Base-by-base conservation (phyloP, 2,888 invertebrate species). In the Sarcophaga subvicina region DNA sequence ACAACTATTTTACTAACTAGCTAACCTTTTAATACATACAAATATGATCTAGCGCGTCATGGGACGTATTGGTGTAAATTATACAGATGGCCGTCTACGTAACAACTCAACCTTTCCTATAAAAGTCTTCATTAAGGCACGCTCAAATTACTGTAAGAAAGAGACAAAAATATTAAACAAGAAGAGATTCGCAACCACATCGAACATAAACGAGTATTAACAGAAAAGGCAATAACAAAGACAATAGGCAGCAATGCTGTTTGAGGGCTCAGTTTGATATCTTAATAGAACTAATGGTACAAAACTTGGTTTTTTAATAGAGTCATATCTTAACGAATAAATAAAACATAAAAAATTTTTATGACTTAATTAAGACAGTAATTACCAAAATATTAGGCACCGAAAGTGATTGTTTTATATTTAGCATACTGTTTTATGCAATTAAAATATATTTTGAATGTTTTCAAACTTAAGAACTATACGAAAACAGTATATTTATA, bases 241-340 rank as follows among this genome's bases (percentile, higher is more conserved):
- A 62, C 20, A 20, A 62, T n/a, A 62, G n/a, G 3, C 63, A 81
- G 45, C 63, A 47, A 69, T 63, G 70, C 64, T 71, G 70, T 82
- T 59, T 71, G 76, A 82, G 76, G 70, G 25, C 47, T 76, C 59
- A 47, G 76, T 77, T 77, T 82, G 82, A 82, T 76, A 76, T 77
- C 82, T 82, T 71, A 77, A 82, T 82, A 82, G 75, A 77, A 66
- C 71, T 76, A 76, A 76, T 64, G 76, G 71, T 66, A 76, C 75
- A 82, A 63, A 70, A 54, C n/a, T 25, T 67, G n/a, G 47, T 82
- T 69, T 77, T 59, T 82, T 82, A 82, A 77, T 71, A 82, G 47
- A 76, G 82, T 63, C 76, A 76, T 76, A 64, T 76, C 67, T 22
- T 27, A 62, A 80, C 27, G 60, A 80, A 67, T 73, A 62, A 45